These are phyloP conservation scores for Hemibagrus guttatus DNA, from an alignment of 2,797 vertebrate species.

Conservation along the genomic window DNA sequence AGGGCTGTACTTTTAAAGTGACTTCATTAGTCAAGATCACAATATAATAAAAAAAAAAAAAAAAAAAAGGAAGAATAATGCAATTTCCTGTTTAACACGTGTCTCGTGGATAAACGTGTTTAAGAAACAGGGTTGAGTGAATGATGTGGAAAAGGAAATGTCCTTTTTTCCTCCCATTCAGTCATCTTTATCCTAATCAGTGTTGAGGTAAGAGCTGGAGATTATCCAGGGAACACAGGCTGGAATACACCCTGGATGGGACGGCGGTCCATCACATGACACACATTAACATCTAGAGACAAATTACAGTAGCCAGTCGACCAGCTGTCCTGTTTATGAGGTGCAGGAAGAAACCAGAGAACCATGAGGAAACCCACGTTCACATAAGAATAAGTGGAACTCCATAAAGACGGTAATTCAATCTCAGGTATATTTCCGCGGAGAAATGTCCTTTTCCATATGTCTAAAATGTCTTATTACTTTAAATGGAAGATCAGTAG, in stretches of 20 bases:
- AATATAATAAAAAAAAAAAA: neutral
- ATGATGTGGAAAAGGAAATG: neutral
- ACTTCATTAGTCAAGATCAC: neutral
- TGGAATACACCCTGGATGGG: neutral
- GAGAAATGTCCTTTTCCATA: too few species aligned
- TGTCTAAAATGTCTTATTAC: neutral
- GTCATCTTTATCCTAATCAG: neutral
- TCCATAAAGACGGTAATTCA: neutral
- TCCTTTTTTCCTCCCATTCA: neutral
- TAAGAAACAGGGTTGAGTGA: neutral
- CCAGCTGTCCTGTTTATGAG: neutral
- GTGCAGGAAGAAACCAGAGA: neutral
- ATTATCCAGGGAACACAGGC: neutral
- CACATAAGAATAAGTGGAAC: neutral
- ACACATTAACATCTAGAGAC: neutral
- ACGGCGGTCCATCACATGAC: neutral
- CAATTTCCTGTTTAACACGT: neutral
- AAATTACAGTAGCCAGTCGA: neutral
- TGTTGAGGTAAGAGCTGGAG: neutral
- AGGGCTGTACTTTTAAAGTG: neutral
- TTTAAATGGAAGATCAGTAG: neutral
- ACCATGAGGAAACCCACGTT: neutral
- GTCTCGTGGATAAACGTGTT: neutral
- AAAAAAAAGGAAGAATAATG: neutral
- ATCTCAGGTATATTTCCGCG: neutral